These are phyloP conservation scores for Botia kubotai DNA, from an alignment of 2,797 vertebrate species.

Conservation along the genomic window DNA sequence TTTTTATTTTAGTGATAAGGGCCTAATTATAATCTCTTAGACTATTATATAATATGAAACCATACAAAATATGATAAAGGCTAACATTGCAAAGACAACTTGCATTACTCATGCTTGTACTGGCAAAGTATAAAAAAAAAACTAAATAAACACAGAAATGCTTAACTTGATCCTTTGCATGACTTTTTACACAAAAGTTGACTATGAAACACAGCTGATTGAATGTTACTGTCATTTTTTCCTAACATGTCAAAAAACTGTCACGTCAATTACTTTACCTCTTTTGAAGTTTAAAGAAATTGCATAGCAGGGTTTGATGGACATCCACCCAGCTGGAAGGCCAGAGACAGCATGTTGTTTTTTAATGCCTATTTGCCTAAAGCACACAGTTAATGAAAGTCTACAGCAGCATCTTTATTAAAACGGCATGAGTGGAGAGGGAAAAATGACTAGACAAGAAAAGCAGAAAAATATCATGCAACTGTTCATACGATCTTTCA, in stretches of 20 bases:
- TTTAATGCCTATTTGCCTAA: constrained; percentile 54
- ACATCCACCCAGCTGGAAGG: constrained; percentile 41
- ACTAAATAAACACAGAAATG: not conserved
- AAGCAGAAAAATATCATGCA: not conserved
- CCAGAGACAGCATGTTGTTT: constrained; percentile 45
- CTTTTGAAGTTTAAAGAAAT: constrained; percentile 30
- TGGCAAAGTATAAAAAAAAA: not conserved
- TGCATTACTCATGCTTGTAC: not conserved
- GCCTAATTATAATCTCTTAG: too few relatives aligned
- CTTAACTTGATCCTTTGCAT: constrained; percentile 2
- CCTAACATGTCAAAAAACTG: constrained; percentile 27
- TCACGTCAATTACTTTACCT: constrained; percentile 38
- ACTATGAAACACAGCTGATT: constrained; percentile 1
- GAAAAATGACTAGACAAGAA: constrained; percentile 11
- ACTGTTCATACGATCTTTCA: constrained; percentile 1
- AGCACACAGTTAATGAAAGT: constrained; percentile 60
- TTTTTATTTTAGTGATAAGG: too few relatives aligned
- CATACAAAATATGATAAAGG: not conserved
- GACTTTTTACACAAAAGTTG: constrained; percentile 4
- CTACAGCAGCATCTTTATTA: constrained; percentile 59
- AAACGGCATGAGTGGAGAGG: constrained; percentile 27
- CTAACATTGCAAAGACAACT: not conserved
- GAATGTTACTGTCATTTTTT: constrained; percentile 16
- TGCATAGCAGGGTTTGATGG: constrained; percentile 33
- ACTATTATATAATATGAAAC: too few relatives aligned